Evolutionary conservation across 2,113 vertebrate genomes (phyloP).

Genomic region (Dinomys branickii): DNA sequence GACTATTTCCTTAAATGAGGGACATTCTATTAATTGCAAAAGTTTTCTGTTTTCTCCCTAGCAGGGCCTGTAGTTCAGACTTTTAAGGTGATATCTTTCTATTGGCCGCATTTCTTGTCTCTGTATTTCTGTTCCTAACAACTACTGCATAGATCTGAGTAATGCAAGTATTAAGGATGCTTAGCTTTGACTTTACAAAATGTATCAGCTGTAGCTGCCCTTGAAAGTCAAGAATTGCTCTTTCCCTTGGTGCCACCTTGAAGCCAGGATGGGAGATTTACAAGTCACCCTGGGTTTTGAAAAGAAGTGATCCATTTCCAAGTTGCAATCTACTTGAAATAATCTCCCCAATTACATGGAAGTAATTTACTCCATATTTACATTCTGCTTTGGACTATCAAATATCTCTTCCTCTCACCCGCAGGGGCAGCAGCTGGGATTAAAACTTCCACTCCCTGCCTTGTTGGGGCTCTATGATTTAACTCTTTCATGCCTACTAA

Average conservation of each 20-base stretch:
- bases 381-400: constrained; percentile 77
- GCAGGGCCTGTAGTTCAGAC: neutral
- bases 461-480: constrained; percentile 60
- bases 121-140: constrained; percentile 38
- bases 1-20: constrained; percentile 60
- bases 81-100: constrained; percentile 60
- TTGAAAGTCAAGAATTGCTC: neutral
- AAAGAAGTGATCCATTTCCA: constrained; percentile 77
- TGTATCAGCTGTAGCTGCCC: neutral
- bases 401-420: constrained; percentile 79
- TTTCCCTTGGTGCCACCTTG: constrained; percentile 46
- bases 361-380: constrained; percentile 82
- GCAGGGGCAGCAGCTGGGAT: constrained; percentile 74
- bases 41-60: constrained; percentile 63
- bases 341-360: constrained; percentile 82
- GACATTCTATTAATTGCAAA: constrained; percentile 65
- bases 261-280: constrained; percentile 39
- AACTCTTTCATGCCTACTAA: constrained; percentile 63
- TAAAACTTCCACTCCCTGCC: constrained; percentile 70
- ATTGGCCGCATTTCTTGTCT: neutral
- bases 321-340: constrained; percentile 79
- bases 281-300: constrained; percentile 68
- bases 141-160: constrained; percentile 61
- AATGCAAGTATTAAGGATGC: neutral
- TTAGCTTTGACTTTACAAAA: constrained; percentile 41